Conservation (phyloP, 2,888 invertebrate species). For the Lepeophtheirus nordmannii region DNA sequence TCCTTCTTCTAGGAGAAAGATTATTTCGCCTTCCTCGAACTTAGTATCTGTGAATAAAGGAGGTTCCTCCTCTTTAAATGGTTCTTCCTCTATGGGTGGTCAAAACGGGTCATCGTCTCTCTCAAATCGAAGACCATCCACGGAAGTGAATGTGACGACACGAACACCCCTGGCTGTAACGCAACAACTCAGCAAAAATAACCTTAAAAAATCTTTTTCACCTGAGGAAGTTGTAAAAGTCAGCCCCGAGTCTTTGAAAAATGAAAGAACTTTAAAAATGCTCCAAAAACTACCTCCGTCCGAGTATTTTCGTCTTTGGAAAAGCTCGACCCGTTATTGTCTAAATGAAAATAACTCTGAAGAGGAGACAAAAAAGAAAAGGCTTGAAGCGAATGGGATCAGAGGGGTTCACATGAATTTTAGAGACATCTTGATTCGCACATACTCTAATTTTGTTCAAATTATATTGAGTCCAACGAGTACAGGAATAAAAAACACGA, state of each 20-base stretch:
- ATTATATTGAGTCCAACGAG: slow-evolving; percentile 43
- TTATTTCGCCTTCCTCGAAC: neutral
- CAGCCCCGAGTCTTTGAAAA: neutral
- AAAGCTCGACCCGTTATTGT: neutral
- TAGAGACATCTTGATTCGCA: slow-evolving; percentile 44
- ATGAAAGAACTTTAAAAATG: neutral
- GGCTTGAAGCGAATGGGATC: neutral
- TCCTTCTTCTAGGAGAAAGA: neutral
- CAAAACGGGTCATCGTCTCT: neutral
- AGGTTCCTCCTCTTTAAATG: neutral
- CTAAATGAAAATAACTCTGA: neutral
- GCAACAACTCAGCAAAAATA: neutral
- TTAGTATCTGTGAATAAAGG: neutral
- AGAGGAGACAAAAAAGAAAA: neutral
- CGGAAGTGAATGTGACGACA: neutral
- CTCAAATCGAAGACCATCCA: neutral
- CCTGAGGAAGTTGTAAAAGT: neutral
- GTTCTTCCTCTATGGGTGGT: neutral
- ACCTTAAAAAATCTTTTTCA: neutral
- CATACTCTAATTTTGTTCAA: slow-evolving; percentile 47
- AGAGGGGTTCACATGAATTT: slow-evolving; percentile 29
- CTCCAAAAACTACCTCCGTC: neutral
- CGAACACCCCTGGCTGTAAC: neutral
- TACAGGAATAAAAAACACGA: slow-evolving; percentile 45
- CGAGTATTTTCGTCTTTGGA: neutral